Percentiles rank a stretch among this genome's conserved stretches.
These are phyloP conservation scores for Acrossocheilus wenchowensis DNA, from an alignment of 2,797 vertebrate genomes.

Conservation along the genomic window DNA sequence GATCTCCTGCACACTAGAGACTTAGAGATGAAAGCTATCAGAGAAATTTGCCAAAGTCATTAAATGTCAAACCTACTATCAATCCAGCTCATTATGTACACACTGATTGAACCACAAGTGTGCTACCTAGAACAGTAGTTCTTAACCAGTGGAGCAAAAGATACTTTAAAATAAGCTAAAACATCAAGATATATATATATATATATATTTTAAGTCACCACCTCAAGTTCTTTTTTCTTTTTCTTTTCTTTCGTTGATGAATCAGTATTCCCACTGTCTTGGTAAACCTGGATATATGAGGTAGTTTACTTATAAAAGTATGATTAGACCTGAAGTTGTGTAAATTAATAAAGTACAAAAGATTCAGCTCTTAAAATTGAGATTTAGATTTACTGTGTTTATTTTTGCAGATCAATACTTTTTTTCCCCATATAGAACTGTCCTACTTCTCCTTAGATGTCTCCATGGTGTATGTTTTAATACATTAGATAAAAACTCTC, in stretches of 20 bases:
- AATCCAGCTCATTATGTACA: background rate
- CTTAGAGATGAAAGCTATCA: constrained; percentile 23
- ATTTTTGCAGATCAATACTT: too few species aligned
- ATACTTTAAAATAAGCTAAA: background rate
- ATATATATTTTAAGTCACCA: too few species aligned
- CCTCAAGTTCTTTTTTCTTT: too few species aligned
- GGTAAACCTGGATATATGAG: too few species aligned
- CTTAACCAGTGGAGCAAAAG: background rate
- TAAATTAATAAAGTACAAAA: background rate
- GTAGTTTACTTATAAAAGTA: too few species aligned
- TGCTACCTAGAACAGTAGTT: background rate
- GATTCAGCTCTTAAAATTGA: background rate
- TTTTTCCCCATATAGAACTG: background rate
- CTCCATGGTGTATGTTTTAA: background rate
- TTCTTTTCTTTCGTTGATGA: too few species aligned
- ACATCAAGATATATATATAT: too few species aligned
- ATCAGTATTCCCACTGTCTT: too few species aligned
- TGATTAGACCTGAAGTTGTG: background rate
- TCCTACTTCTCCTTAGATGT: too few species aligned
- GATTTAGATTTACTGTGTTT: background rate
- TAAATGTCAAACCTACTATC: constrained; percentile 16
- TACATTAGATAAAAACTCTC: background rate
- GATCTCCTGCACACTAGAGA: constrained; percentile 24
- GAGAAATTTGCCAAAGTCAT: constrained; percentile 15
- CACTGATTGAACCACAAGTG: background rate